Base-by-base conservation (phyloP, 2,797 vertebrate species). In the Perdix hodgsoniae region DNA sequence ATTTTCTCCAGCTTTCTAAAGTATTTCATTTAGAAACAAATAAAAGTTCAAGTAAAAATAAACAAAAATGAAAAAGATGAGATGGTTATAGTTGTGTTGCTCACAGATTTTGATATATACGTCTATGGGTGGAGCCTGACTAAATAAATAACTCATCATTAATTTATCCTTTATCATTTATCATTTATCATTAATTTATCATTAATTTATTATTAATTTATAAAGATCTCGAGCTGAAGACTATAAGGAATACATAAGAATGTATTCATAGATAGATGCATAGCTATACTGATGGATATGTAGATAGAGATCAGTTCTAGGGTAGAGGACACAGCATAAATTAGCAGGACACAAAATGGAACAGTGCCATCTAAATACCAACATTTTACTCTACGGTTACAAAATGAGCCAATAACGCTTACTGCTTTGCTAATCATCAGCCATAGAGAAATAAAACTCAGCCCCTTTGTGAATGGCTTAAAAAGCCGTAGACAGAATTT, bases 401-500 rank as follows among this genome's bases (percentile, higher is more conserved):
- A 42, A 67, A 83, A 80, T 6, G 3, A 80, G 21, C 21, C 44
- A 10, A 19, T 57, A 77, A 71, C 82, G 49, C 67, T 10, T 33
- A 33, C n/a, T 11, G 42, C 57, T 73, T 90, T 27, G 5, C n/a
- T 40, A 79, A 82, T 73, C 8, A 88, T 70, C 24, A 73, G 2
- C 59, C 29, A 31, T 1, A 49, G 7, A 78, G 42, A 86, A 96
- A 67, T 31, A 67, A 56, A 73, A 79, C 75, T 63, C 64, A 75
- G 49, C 47, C 64, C 22, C 39, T 76, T 88, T 79, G 66, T 52
- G 79, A 94, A 52, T 7, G 44, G 83, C 6, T 57, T 71, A 31
- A 73, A 92, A 92, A 92, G 27, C 56, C 81, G 39, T 47, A 81
- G 60, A 57, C 6, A 60, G 85, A 79, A 83, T 79, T 8, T 60